Percentiles rank a stretch among this genome's conserved stretches.
phyloP scores from a whole-genome alignment of 2,797 vertebrate genomes.

The Diplodus sargus region DNA sequence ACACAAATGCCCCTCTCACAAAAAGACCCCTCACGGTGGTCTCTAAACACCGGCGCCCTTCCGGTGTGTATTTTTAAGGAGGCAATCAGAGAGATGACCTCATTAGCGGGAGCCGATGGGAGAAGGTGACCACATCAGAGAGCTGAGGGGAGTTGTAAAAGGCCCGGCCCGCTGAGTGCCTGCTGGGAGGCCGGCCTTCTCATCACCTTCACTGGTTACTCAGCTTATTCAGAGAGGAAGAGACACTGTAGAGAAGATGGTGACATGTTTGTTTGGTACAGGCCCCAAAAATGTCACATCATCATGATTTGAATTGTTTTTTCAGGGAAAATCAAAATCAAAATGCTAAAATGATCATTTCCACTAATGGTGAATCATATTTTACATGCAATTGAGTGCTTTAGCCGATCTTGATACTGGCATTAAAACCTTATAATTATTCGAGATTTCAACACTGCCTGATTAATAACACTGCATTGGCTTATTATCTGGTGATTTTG shows the following conservation, averaged over 20 bases:
- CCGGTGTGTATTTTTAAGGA: slow-evolving; percentile 54
- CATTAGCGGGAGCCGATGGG: slow-evolving; percentile 66
- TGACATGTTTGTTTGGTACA: not conserved
- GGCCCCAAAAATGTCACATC: too few relatives aligned
- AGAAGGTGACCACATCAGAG: slow-evolving; percentile 73
- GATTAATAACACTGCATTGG: not conserved
- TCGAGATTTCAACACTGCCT: not conserved
- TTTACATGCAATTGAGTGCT: too few relatives aligned
- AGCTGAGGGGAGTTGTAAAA: slow-evolving; percentile 50
- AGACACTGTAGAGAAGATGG: not conserved
- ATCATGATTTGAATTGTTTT: too few relatives aligned
- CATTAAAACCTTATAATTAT: not conserved
- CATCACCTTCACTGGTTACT: slow-evolving; percentile 34
- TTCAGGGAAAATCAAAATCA: too few relatives aligned
- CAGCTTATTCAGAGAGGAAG: slow-evolving; percentile 20
- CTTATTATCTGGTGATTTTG: not conserved
- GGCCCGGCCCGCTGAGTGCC: slow-evolving; percentile 47
- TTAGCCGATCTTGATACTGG: not conserved
- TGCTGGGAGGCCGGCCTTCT: slow-evolving; percentile 54
- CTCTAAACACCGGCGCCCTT: slow-evolving; percentile 59
- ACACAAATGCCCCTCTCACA: slow-evolving; percentile 23
- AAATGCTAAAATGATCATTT: too few relatives aligned
- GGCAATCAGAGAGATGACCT: slow-evolving; percentile 54
- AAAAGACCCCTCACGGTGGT: slow-evolving; percentile 28
- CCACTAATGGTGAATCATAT: too few relatives aligned